Conservation (phyloP, 2,888 invertebrate genomes). For the Cenopis cana region DNA sequence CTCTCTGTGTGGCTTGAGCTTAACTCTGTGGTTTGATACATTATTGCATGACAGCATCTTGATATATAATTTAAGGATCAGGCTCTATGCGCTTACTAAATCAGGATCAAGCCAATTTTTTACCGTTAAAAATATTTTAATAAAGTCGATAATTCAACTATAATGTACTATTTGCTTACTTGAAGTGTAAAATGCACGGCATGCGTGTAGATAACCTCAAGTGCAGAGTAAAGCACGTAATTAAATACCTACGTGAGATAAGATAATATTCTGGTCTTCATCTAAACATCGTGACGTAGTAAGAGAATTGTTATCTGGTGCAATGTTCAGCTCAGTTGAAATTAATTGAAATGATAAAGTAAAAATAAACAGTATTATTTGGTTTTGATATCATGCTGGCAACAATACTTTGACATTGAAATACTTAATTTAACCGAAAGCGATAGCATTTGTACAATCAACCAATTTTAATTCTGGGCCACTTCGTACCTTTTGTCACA, state of each 20-base stretch:
- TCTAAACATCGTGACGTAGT: slow-evolving; percentile 7
- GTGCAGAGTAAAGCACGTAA: slow-evolving; percentile 38
- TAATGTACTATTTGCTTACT: background rate
- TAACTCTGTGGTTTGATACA: too few species aligned
- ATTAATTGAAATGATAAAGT: background rate
- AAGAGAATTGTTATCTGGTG: slow-evolving; percentile 5
- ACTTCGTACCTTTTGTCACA: too few species aligned
- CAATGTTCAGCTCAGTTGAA: background rate
- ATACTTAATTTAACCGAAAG: too few species aligned
- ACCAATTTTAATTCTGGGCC: too few species aligned
- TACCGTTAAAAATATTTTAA: too few species aligned
- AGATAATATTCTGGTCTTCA: slow-evolving; percentile 23
- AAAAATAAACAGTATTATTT: background rate
- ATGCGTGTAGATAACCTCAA: slow-evolving; percentile 27
- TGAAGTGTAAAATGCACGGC: slow-evolving; percentile 13
- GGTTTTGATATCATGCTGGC: too few species aligned
- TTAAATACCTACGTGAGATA: slow-evolving; percentile 40
- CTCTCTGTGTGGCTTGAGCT: too few species aligned
- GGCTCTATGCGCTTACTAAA: too few species aligned
- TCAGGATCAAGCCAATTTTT: background rate
- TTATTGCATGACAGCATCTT: too few species aligned
- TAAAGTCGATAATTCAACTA: background rate
- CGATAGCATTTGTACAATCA: too few species aligned
- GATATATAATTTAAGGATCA: too few species aligned
- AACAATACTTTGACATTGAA: too few species aligned